phyloP scores from a whole-genome alignment of 2,888 invertebrate genomes.

The Heteromurus nitidus region DNA sequence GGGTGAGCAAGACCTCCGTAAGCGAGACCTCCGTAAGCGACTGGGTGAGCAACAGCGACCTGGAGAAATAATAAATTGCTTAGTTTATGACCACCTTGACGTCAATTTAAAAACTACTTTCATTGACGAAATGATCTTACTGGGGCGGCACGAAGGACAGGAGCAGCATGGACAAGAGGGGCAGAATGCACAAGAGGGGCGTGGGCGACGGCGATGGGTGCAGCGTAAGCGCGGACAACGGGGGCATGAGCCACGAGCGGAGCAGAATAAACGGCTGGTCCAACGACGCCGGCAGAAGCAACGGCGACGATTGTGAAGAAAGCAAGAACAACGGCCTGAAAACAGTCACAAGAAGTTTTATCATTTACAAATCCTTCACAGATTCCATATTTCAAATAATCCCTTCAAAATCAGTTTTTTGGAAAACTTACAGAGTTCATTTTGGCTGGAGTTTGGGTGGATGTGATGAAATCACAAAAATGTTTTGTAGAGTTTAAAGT shows the following conservation, averaged over 20 bases:
- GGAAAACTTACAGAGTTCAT: slow-evolving; percentile 28
- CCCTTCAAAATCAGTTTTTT: background rate
- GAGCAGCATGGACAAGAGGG: background rate
- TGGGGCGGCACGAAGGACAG: too few species aligned
- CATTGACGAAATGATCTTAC: too few species aligned
- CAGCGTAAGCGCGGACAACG: background rate
- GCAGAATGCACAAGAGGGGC: background rate
- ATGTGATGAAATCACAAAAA: slow-evolving; percentile 30
- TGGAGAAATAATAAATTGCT: too few species aligned
- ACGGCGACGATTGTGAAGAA: slow-evolving; percentile 19
- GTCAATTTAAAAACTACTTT: too few species aligned
- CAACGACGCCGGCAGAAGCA: slow-evolving; percentile 23
- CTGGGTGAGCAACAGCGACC: background rate
- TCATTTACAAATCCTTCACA: too few species aligned
- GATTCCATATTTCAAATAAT: too few species aligned
- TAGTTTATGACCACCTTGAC: too few species aligned
- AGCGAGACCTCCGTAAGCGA: background rate
- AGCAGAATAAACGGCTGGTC: background rate
- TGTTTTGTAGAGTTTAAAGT: background rate
- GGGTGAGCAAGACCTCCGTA: too few species aligned
- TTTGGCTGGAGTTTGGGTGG: slow-evolving; percentile 4
- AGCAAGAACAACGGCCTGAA: slow-evolving; percentile 18
- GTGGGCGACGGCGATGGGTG: background rate
- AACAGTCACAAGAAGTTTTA: background rate
- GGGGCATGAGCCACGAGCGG: background rate